These are phyloP conservation scores for Lagodon rhomboides DNA, from an alignment of 2,797 vertebrate species.

Conservation along the genomic window DNA sequence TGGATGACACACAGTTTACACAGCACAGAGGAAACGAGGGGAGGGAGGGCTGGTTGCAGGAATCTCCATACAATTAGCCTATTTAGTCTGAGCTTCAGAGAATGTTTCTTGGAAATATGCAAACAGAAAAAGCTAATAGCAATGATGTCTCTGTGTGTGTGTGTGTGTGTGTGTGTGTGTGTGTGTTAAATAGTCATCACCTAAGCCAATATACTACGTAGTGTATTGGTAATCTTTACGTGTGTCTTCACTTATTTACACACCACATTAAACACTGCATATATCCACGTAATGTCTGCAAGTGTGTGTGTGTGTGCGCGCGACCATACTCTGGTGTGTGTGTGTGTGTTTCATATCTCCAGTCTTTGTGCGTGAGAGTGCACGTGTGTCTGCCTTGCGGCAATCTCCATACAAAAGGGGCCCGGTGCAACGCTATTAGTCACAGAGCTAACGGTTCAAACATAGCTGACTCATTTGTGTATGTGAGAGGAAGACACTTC, in stretches of 20 bases:
- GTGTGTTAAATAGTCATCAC: neutral
- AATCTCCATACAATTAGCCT: slow-evolving; percentile 36
- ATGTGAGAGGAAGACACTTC: slow-evolving; percentile 56
- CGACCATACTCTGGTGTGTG: neutral
- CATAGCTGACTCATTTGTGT: slow-evolving; percentile 69
- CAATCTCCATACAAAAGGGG: slow-evolving; percentile 66
- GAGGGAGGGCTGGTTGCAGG: neutral
- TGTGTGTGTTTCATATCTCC: slow-evolving; percentile 4
- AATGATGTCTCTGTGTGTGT: neutral
- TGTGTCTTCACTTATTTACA: slow-evolving; percentile 8
- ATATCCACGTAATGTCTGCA: slow-evolving; percentile 6
- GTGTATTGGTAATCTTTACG: neutral
- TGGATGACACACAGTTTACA: slow-evolving; percentile 7
- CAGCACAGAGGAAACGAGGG: neutral
- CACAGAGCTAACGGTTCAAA: slow-evolving; percentile 70
- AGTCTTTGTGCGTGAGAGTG: neutral
- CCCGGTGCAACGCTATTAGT: slow-evolving; percentile 65
- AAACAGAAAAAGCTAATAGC: slow-evolving; percentile 4
- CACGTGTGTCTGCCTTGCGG: slow-evolving; percentile 22
- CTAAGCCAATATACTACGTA: slow-evolving; percentile 5
- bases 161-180: neutral
- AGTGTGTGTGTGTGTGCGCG: neutral
- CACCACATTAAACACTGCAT: slow-evolving; percentile 12
- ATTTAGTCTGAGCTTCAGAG: slow-evolving; percentile 16
- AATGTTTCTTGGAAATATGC: slow-evolving; percentile 15